phyloP scores from a whole-genome alignment of 1,140 invertebrate species.

The Steinernema khuongi region DNA sequence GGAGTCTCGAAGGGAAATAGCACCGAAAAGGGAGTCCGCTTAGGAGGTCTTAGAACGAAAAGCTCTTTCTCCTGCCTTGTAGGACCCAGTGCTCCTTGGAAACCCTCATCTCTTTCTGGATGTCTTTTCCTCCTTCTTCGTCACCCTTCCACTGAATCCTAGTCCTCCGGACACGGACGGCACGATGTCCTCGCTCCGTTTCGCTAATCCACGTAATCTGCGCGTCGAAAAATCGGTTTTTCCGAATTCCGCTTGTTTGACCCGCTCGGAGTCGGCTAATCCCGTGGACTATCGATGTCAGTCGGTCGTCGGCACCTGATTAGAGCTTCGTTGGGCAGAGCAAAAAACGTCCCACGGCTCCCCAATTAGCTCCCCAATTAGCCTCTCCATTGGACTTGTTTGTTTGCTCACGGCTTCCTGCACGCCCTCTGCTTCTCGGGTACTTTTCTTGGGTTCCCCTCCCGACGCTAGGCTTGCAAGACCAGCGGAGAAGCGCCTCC shows the following conservation, averaged over 20 bases:
- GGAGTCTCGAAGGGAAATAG: too few species aligned
- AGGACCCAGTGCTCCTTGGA: too few species aligned
- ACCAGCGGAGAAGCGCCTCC: not conserved
- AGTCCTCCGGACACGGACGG: too few species aligned
- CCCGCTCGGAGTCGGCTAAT: conserved; percentile 4
- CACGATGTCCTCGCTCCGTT: not conserved
- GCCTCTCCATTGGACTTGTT: not conserved
- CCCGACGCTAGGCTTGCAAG: not conserved
- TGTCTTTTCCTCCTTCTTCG: too few species aligned
- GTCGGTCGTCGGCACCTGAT: not conserved
- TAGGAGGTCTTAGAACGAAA: too few species aligned
- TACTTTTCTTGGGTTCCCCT: not conserved
- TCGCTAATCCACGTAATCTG: conserved; percentile 6
- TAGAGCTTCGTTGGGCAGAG: not conserved
- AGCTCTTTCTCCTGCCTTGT: too few species aligned
- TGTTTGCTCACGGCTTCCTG: not conserved
- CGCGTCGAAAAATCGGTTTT: conserved; percentile 7
- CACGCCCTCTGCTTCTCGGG: not conserved
- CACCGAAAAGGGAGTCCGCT: not conserved
- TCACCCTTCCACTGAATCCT: too few species aligned
- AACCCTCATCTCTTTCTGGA: too few species aligned
- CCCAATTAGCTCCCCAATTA: not conserved
- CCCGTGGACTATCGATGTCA: conserved; percentile 8
- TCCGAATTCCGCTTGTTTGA: conserved; percentile 13
- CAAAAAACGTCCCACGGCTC: not conserved